Conservation (phyloP, 2,113 vertebrate species). For the Colius striatus region DNA sequence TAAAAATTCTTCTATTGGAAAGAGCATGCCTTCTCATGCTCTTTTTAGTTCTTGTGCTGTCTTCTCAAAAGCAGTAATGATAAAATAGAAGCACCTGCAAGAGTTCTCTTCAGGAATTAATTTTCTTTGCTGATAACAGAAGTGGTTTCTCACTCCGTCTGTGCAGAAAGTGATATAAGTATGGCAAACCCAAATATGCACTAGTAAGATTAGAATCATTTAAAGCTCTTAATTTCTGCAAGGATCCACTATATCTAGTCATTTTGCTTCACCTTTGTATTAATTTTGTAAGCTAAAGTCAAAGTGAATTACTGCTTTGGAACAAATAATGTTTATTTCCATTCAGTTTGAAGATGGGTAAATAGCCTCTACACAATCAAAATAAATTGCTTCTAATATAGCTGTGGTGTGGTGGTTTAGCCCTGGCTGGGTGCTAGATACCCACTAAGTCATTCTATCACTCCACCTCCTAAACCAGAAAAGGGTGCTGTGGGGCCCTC, state of each 20-base stretch:
- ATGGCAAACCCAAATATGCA: background rate
- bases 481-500: too few relatives aligned
- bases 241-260: background rate
- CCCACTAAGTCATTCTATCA: too few relatives aligned
- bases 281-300: background rate
- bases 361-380: background rate
- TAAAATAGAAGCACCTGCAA: background rate
- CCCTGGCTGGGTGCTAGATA: too few relatives aligned
- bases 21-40: background rate
- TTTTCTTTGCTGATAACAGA: background rate
- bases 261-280: background rate
- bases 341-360: background rate
- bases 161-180: background rate
- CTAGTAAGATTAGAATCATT: background rate
- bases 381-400: background rate
- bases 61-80: background rate
- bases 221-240: background rate
- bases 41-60: background rate
- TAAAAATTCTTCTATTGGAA: background rate
- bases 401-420: background rate
- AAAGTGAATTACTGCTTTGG: background rate
- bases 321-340: background rate
- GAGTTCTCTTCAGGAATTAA: background rate
- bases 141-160: background rate
- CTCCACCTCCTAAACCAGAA: too few relatives aligned